A percentile compares a stretch with the other conserved stretches of the same genome.
phyloP scores from a whole-genome alignment of 2,797 vertebrate species.

The Salarias fasciatus region DNA sequence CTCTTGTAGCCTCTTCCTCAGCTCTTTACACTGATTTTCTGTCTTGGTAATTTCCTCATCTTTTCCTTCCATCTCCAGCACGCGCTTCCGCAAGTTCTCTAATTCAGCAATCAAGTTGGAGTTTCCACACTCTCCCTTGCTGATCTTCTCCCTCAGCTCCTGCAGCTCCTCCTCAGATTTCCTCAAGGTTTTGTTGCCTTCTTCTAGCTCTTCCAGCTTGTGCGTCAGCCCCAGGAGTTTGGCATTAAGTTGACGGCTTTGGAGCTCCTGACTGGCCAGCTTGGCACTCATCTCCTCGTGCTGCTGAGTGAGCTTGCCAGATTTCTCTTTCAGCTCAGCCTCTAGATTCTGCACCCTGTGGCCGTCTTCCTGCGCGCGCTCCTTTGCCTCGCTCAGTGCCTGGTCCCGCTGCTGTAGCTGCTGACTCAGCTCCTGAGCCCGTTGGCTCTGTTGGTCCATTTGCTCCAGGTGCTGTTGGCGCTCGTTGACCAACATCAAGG shows the following conservation, averaged over 20 bases:
- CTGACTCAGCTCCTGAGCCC: slow-evolving; percentile 91
- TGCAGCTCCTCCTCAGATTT: slow-evolving; percentile 94
- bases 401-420: slow-evolving; percentile 91
- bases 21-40: slow-evolving; percentile 91
- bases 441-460: slow-evolving; percentile 93
- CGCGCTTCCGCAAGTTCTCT: slow-evolving; percentile 91
- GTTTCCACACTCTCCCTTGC: slow-evolving; percentile 92
- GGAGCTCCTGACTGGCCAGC: slow-evolving; percentile 87
- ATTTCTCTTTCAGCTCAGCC: slow-evolving; percentile 90
- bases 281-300: slow-evolving; percentile 94
- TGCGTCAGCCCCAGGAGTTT: slow-evolving; percentile 87
- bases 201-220: slow-evolving; percentile 93
- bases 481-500: slow-evolving; percentile 98
- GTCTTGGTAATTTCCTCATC: slow-evolving; percentile 97
- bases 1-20: slow-evolving; percentile 91
- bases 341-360: slow-evolving; percentile 90
- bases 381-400: slow-evolving; percentile 83
- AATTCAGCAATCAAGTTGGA: slow-evolving; percentile 93
- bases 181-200: slow-evolving; percentile 87
- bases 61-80: slow-evolving; percentile 97
- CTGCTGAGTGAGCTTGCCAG: slow-evolving; percentile 87
- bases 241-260: slow-evolving; percentile 88
- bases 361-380: slow-evolving; percentile 88
- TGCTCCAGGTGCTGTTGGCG: slow-evolving; percentile 97
- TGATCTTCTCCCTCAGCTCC: slow-evolving; percentile 91